These are phyloP conservation scores for Protonemura montana DNA, from an alignment of 2,888 invertebrate species.

Conservation along the genomic window DNA sequence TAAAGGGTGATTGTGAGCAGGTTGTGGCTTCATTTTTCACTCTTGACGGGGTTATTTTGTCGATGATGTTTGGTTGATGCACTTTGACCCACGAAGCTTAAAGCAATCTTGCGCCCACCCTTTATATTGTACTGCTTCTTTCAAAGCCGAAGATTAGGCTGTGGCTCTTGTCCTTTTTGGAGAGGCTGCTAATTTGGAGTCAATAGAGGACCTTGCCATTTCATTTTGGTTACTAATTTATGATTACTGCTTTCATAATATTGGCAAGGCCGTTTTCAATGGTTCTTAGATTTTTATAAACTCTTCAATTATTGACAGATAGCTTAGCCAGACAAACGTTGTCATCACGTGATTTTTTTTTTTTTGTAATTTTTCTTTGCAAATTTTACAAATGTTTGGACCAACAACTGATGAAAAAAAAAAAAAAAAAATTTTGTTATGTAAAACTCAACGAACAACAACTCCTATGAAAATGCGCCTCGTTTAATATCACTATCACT, in stretches of 20 bases:
- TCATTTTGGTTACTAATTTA: neutral
- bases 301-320: too few relatives aligned
- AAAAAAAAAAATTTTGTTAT: too few relatives aligned
- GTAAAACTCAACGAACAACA: too few relatives aligned
- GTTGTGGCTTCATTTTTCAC: neutral
- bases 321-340: too few relatives aligned
- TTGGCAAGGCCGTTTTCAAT: neutral
- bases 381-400: too few relatives aligned
- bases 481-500: too few relatives aligned
- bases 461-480: too few relatives aligned
- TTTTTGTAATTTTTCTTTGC: too few relatives aligned
- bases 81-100: neutral
- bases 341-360: too few relatives aligned
- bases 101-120: neutral
- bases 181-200: neutral
- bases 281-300: too few relatives aligned
- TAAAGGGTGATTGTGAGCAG: neutral
- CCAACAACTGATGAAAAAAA: too few relatives aligned
- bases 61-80: neutral
- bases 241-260: neutral
- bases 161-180: neutral
- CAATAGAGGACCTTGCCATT: neutral
- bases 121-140: neutral
- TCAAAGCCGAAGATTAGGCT: neutral
- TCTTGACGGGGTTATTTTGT: neutral